Base-by-base conservation (phyloP, 2,113 vertebrate genomes). In the Erythrocercus mccallii region DNA sequence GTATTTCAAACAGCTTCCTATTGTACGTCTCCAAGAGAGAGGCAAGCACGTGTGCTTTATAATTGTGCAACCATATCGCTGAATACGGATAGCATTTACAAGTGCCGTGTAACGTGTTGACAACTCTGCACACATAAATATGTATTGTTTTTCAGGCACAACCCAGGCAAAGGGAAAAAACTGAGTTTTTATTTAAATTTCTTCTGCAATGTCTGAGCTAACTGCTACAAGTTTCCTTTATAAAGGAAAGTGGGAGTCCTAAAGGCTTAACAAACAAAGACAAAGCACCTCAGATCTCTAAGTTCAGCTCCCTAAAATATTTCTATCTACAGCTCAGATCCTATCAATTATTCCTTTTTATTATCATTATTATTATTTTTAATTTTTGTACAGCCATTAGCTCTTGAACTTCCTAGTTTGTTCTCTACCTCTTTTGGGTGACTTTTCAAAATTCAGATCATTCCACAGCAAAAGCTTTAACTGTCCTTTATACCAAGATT, bases 381-480 rank as follows among this genome's bases (percentile, higher is more conserved):
- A n/a, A 22, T 5, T 81, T 65, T 48, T 37, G 9, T 44, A 38
- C 50, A 54, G 37, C 66, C 88, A 64, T 97, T 89, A 95, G 81
- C 51, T 89, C 89, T 93, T 95, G 61, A 96, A 72, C 45, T 84
- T 48, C 78, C 42, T 92, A 27, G 65, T 95, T 96, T 96, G 64
- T 94, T 96, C 92, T 80, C 25, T 74, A 15, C 58, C 57, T 93
- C 70, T 95, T 96, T 77, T 13, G 44, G 40, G 53, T 94, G 83
- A 94, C 86, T 97, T 96, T 92, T 97, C 81, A 96, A 95, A 97
- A 96, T 96, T 97, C 94, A 97, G 53, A 94, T 86, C 66, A 93
- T 93, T 97, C 79, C 79, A 84, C 94, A 94, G 90, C 31, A 92
- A 92, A 92, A 93, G 76, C 44, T 97, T 92, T 79, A 93, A 79